These are phyloP conservation scores for Clitarchus hookeri DNA, from an alignment of 2,888 invertebrate genomes.

Conservation along the genomic window DNA sequence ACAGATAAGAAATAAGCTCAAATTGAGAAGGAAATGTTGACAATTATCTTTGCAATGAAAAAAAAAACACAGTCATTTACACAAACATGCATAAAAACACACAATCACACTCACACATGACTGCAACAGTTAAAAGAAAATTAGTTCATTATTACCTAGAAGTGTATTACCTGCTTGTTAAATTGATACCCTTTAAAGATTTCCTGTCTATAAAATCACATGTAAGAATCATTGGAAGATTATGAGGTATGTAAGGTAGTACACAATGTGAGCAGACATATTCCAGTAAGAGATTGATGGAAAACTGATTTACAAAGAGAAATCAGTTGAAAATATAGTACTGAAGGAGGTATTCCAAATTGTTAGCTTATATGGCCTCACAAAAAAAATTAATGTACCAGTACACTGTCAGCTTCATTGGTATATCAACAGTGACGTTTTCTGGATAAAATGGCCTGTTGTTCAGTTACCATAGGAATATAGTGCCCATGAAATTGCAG, in stretches of 20 bases:
- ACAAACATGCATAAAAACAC: neutral
- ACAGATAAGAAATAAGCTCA: conserved; percentile 47
- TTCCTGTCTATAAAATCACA: too few species aligned
- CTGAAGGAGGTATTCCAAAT: too few species aligned
- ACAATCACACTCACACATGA: conserved; percentile 28
- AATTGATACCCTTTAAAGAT: too few species aligned
- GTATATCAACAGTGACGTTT: neutral
- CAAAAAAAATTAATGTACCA: too few species aligned
- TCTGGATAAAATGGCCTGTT: neutral
- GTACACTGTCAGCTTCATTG: neutral
- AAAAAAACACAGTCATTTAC: too few species aligned
- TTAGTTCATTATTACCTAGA: too few species aligned
- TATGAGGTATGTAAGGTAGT: too few species aligned
- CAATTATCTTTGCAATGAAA: conserved; percentile 11
- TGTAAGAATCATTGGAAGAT: too few species aligned
- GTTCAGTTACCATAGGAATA: neutral
- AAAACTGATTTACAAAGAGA: neutral
- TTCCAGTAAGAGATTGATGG: neutral
- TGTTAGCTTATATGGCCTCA: too few species aligned
- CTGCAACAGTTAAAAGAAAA: conserved; percentile 11
- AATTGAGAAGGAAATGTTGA: conserved; percentile 45
- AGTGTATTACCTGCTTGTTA: too few species aligned
- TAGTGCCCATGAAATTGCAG: neutral
- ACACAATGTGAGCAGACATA: neutral
- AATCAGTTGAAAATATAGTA: neutral